These are phyloP conservation scores for Nothocercus nigrocapillus DNA, from an alignment of 2,113 vertebrate genomes.

Conservation along the genomic window DNA sequence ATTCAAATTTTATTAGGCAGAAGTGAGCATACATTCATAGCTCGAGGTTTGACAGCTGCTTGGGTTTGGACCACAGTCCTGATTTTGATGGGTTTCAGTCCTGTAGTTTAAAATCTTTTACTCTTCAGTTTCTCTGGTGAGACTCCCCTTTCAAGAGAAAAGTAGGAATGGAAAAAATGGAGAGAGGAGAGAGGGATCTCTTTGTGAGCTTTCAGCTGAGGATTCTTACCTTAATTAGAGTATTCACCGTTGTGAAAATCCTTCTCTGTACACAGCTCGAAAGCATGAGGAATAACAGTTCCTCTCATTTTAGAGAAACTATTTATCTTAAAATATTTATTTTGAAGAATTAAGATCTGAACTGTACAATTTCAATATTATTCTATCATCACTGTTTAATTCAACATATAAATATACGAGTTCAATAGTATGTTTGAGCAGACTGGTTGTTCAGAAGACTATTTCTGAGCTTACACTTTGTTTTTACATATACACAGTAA, in stretches of 20 bases:
- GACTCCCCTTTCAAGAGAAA: conserved; percentile 61
- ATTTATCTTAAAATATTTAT: not conserved
- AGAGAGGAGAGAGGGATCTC: conserved; percentile 28
- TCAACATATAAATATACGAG: conserved; percentile 4
- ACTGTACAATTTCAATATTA: not conserved
- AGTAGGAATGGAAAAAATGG: conserved; percentile 61
- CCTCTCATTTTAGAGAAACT: not conserved
- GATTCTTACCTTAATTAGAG: conserved; percentile 24
- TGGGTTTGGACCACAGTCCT: conserved; percentile 73
- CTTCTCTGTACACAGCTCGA: conserved; percentile 1
- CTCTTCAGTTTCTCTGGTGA: conserved; percentile 63
- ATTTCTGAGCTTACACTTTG: not conserved
- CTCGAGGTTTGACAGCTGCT: conserved; percentile 74
- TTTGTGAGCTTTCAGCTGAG: conserved; percentile 53
- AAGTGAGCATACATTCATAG: conserved; percentile 76
- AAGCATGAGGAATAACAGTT: not conserved
- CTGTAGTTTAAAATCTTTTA: conserved; percentile 72
- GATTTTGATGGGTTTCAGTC: conserved; percentile 79
- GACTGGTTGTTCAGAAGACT: not conserved
- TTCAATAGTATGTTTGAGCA: not conserved
- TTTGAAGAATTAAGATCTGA: not conserved
- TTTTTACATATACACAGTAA: not conserved
- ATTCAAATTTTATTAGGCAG: conserved; percentile 85
- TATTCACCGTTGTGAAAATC: conserved; percentile 12
- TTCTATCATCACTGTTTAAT: not conserved